Evolutionary conservation across 2,888 invertebrate genomes (phyloP), one percentile per base, ranked within the genome.

Genomic region (Yponomeuta sedellus): DNA sequence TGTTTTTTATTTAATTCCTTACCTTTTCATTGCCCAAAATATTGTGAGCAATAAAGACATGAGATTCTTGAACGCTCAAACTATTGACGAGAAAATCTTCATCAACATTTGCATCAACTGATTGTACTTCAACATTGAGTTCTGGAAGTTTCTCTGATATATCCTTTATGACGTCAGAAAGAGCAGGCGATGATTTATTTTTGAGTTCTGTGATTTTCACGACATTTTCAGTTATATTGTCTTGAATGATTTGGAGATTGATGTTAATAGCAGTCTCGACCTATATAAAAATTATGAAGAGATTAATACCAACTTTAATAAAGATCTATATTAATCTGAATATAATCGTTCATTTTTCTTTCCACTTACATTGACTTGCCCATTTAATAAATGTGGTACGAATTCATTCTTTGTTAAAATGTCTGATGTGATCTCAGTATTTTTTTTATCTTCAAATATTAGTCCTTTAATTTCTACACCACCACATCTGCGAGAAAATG

Each of bases 181-280:
- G 61, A 28, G 64, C 69, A 19, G 66, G 70, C 10, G 73, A 68
- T 4, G 71, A 69, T 8, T 70, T 73, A 16, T 75, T 67, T 16
- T 75, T 39, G 22, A 67, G 56, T 64, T 69, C 69, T 19, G 68
- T 74, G 0, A 76, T 67, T 67, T 72, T 75, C n/a, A 82, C 68
- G 25, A 61, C 58, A 11, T 70, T 69, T 8, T 69, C 57, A 2
- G 52, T 39, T 11, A 69, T 66, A 66, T 82, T 83, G 65, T 83
- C 81, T 2, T 71, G 70, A 44, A 82, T 69, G 8, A 83, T 75
- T 78, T 83, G 82, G 3, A 83, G 66, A 20, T 74, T 75, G 62
- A 82, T 69, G 68, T 77, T 74, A 1, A 83, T 64, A n/a, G 76
- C 78, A 28, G 74, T 73, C 68, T 77, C 71, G 0, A 80, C 44